phyloP scores from a whole-genome alignment of 2,113 vertebrate species.

The Andinoacara biseriatus region DNA sequence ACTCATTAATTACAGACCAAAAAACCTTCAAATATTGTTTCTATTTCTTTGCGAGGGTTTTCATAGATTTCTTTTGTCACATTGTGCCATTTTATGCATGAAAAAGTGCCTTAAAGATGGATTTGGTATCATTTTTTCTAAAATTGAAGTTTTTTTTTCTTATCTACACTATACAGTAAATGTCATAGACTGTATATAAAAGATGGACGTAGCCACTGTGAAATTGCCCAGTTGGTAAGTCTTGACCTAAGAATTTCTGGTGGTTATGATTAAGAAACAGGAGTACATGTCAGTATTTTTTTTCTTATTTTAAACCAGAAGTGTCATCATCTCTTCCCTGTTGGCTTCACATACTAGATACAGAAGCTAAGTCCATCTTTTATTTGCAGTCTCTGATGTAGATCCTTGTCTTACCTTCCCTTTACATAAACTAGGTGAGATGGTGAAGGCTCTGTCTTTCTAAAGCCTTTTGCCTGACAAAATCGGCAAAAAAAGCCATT shows the following conservation, averaged over 20 bases:
- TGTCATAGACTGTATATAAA: not conserved
- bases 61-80: not conserved
- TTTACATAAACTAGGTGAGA: not conserved
- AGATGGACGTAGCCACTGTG: not conserved
- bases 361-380: not conserved
- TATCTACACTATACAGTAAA: not conserved
- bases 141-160: not conserved
- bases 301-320: not conserved
- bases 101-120: conserved; percentile 11
- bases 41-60: not conserved
- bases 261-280: not conserved
- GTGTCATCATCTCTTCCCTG: not conserved
- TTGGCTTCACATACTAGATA: not conserved
- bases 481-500: not conserved
- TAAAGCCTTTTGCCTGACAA: not conserved
- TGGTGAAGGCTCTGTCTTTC: not conserved
- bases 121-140: not conserved
- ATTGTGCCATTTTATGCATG: not conserved
- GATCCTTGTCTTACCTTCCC: not conserved
- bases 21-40: not conserved
- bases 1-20: not conserved
- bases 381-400: not conserved
- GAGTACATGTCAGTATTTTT: no score
- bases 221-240: not conserved
- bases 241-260: not conserved